Evolutionary conservation across 2,797 vertebrate species (phyloP).

Genomic region (Acropternis orthonyx): DNA sequence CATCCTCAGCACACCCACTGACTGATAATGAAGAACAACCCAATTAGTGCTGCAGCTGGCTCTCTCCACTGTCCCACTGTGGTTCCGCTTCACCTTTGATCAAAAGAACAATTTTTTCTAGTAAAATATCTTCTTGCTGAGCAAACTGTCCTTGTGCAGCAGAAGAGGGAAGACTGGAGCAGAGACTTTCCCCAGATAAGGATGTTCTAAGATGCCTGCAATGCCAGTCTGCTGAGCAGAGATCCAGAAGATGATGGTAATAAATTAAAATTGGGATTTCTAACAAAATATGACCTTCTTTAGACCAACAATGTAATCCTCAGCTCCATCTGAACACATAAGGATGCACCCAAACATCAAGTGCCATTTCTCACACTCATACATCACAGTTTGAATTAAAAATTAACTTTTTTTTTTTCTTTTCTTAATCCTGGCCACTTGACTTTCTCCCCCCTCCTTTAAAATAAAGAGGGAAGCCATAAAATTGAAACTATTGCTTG

Average conservation of each 20-base stretch:
- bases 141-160: neutral
- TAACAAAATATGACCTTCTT: neutral
- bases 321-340: neutral
- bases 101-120: neutral
- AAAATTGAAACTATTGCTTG: neutral
- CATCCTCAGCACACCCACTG: neutral
- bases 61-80: neutral
- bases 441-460: neutral
- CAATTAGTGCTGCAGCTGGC: neutral
- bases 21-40: neutral
- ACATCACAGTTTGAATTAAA: neutral
- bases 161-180: neutral
- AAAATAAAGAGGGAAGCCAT: neutral
- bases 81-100: neutral
- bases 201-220: neutral
- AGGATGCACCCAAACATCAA: neutral
- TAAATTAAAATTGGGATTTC: neutral
- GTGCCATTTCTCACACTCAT: neutral
- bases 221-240: neutral
- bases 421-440: neutral
- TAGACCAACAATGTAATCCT: neutral
- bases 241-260: neutral
- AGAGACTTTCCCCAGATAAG: accelerated
- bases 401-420: neutral
- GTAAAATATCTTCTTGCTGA: neutral